phyloP scores from a whole-genome alignment of 2,888 invertebrate genomes.

The Myathropa florea region DNA sequence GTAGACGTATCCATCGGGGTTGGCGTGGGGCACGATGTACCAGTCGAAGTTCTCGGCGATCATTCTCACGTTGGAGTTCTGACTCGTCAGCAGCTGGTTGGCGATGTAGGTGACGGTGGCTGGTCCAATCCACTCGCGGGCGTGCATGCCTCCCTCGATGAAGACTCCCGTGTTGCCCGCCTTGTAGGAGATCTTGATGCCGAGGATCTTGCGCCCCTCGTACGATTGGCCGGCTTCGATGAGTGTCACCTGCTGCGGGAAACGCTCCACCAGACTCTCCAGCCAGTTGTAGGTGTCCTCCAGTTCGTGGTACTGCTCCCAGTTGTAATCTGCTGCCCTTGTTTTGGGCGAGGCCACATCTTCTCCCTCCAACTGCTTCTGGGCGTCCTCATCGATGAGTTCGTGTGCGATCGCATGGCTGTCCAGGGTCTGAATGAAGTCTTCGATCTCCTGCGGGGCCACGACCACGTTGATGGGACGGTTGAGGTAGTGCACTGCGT shows the following conservation, averaged over 20 bases:
- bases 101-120: slow-evolving; percentile 84
- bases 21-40: slow-evolving; percentile 88
- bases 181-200: slow-evolving; percentile 82
- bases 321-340: slow-evolving; percentile 69
- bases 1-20: slow-evolving; percentile 89
- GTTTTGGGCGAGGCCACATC: neutral
- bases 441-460: slow-evolving; percentile 67
- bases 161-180: slow-evolving; percentile 80
- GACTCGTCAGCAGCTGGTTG: slow-evolving; percentile 83
- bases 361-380: slow-evolving; percentile 73
- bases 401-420: slow-evolving; percentile 80
- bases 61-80: slow-evolving; percentile 80
- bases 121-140: slow-evolving; percentile 89
- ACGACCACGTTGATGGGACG: slow-evolving; percentile 81
- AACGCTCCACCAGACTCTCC: slow-evolving; percentile 80
- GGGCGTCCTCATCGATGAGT: slow-evolving; percentile 79
- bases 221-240: slow-evolving; percentile 82
- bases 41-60: slow-evolving; percentile 85
- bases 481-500: slow-evolving; percentile 77
- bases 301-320: slow-evolving; percentile 77
- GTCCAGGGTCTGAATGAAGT: slow-evolving; percentile 59
- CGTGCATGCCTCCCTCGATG: slow-evolving; percentile 85
- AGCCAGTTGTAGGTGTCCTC: slow-evolving; percentile 83
- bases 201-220: slow-evolving; percentile 83
- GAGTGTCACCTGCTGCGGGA: slow-evolving; percentile 81